Evolutionary conservation across 1,140 invertebrate species (phyloP).

Genomic region (Vanessa tameamea): DNA sequence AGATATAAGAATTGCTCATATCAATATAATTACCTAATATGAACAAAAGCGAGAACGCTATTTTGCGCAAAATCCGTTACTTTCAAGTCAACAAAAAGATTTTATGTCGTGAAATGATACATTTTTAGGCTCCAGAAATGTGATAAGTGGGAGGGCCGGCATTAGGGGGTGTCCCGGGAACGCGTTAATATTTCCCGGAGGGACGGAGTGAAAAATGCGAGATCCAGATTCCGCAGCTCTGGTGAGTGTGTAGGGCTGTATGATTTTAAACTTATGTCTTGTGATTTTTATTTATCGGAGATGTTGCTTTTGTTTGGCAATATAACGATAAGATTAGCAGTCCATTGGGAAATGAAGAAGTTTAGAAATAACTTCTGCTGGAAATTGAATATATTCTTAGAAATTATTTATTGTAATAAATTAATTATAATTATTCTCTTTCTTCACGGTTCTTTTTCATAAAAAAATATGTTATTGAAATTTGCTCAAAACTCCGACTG

Average conservation of each 20-base stretch:
- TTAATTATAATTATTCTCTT: too few species aligned
- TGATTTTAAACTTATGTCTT: constrained; percentile 7
- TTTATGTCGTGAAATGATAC: constrained; percentile 19
- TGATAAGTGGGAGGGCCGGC: constrained; percentile 31
- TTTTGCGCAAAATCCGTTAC: too few species aligned
- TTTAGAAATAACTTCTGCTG: too few species aligned
- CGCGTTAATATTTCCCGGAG: constrained; percentile 39
- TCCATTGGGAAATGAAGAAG: too few species aligned
- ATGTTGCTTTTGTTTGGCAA: background rate
- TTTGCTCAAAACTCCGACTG: too few species aligned
- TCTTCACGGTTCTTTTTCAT: too few species aligned
- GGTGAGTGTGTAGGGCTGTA: background rate
- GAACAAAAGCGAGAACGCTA: too few species aligned
- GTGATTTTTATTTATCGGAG: constrained; percentile 1
- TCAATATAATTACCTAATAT: too few species aligned
- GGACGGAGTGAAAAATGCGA: constrained; percentile 37
- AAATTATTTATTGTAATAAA: background rate
- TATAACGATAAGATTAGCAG: background rate
- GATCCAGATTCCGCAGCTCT: constrained; percentile 24
- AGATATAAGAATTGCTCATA: too few species aligned
- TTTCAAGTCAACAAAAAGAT: background rate
- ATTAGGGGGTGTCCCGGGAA: constrained; percentile 21
- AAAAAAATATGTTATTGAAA: too few species aligned
- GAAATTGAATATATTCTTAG: background rate
- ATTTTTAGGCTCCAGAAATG: constrained; percentile 26